These are phyloP conservation scores for Python bivittatus DNA, from an alignment of 2,113 vertebrate genomes.

Conservation along the genomic window DNA sequence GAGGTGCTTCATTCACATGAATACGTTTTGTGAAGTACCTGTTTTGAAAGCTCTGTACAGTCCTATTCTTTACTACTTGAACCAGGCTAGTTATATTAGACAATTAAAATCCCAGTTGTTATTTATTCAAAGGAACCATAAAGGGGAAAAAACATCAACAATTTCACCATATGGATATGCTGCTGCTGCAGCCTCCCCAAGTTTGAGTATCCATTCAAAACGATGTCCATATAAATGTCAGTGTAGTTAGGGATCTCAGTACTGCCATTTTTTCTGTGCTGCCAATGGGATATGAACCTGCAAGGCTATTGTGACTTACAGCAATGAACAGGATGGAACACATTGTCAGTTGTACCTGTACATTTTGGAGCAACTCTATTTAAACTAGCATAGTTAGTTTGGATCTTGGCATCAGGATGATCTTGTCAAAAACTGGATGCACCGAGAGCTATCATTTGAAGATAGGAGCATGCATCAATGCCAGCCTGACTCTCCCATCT, in stretches of 20 bases:
- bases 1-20: neutral
- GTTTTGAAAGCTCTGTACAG: neutral
- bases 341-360: fast-evolving
- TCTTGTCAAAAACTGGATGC: neutral
- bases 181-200: fast-evolving
- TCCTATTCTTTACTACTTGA: neutral
- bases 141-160: neutral
- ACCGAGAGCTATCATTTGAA: slow-evolving; percentile 2
- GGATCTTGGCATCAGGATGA: neutral
- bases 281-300: neutral
- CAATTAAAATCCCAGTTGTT: neutral
- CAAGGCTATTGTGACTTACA: fast-evolving
- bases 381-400: neutral
- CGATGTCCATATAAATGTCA: neutral
- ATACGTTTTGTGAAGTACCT: neutral
- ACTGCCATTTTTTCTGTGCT: too few species aligned
- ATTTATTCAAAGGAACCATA: neutral
- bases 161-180: fast-evolving
- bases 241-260: fast-evolving
- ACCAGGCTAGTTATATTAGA: neutral
- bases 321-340: fast-evolving
- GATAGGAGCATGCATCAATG: neutral
- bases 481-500: neutral
- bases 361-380: neutral
- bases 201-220: neutral